These are phyloP conservation scores for Lepus americanus DNA, from an alignment of 2,113 vertebrate species.

Conservation along the genomic window DNA sequence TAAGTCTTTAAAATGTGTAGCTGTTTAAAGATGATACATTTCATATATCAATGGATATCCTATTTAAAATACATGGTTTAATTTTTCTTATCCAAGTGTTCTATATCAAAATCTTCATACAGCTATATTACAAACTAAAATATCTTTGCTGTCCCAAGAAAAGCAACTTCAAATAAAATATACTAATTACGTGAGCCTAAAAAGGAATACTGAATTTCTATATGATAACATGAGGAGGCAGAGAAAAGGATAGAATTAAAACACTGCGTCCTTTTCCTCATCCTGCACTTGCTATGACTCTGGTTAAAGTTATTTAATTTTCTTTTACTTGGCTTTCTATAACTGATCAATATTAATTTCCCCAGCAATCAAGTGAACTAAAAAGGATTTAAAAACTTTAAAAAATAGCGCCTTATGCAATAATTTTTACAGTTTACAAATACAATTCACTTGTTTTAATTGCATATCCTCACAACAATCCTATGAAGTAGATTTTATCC, in stretches of 20 bases:
- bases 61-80: background rate
- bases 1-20: background rate
- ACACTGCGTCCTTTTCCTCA: constrained; percentile 23
- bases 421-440: constrained; percentile 27
- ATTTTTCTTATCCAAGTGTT: constrained; percentile 26
- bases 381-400: constrained; percentile 27
- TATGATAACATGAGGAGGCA: background rate
- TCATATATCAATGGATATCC: background rate
- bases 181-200: background rate
- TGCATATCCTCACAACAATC: constrained; percentile 15
- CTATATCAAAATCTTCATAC: constrained; percentile 44
- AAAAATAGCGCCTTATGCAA: background rate
- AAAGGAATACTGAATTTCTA: constrained; percentile 47
- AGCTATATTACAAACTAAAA: constrained; percentile 34
- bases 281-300: constrained; percentile 10
- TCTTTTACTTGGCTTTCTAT: constrained; percentile 50
- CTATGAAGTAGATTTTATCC: background rate
- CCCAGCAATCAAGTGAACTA: constrained; percentile 28
- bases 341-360: background rate
- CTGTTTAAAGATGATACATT: background rate
- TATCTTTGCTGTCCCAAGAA: background rate
- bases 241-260: constrained; percentile 30
- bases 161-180: constrained; percentile 16
- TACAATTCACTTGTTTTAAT: constrained; percentile 9
- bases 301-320: constrained; percentile 23